A percentile compares a stretch with the other conserved stretches of the same genome.
These are phyloP conservation scores for Pachypeltis micranthus DNA, from an alignment of 1,140 invertebrate genomes.

Conservation along the genomic window DNA sequence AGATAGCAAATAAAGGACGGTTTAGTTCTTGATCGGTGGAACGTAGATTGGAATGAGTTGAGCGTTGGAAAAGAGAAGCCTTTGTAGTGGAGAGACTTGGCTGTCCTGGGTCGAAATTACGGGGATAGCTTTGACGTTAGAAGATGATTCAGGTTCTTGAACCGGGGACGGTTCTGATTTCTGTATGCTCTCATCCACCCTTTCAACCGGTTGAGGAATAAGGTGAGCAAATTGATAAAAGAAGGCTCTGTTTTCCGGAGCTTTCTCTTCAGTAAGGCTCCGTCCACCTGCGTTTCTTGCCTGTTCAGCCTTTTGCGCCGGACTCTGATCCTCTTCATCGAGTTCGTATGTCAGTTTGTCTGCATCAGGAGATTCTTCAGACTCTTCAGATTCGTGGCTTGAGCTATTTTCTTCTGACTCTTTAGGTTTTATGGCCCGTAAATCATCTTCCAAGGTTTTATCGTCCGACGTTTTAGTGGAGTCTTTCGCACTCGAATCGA, in stretches of 20 bases:
- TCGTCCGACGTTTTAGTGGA: no score
- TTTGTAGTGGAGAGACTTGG: constrained; percentile 26
- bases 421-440: no score
- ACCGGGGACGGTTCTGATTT: neutral
- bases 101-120: constrained; percentile 28
- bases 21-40: constrained; percentile 9
- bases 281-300: no score
- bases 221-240: constrained; percentile 5
- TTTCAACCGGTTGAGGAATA: neutral
- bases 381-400: no score
- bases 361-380: no score
- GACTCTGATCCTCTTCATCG: no score
- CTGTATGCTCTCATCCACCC: neutral
- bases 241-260: neutral
- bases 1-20: neutral
- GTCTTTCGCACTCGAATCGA: no score
- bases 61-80: constrained; percentile 11
- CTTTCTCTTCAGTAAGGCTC: neutral
- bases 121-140: constrained; percentile 1
- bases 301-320: no score
- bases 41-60: constrained; percentile 20
- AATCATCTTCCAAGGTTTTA: no score
- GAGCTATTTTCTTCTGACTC: no score
- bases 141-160: neutral
- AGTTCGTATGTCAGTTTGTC: no score